Evolutionary conservation across 2,888 invertebrate species (phyloP).

Genomic region (Didymodactylos carnosus): DNA sequence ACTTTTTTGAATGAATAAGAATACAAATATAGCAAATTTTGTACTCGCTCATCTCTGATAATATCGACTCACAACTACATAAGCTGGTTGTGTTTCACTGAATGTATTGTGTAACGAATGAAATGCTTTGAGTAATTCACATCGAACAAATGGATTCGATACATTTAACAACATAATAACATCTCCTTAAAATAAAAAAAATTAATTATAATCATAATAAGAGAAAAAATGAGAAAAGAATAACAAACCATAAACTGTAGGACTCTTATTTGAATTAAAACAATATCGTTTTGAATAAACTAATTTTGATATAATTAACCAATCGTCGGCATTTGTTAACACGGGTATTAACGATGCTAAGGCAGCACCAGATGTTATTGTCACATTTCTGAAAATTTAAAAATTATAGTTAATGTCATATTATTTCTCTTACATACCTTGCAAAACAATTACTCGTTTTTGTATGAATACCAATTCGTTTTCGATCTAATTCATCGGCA

Average conservation of each 20-base stretch:
- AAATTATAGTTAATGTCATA: not conserved
- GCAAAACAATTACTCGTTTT: not conserved
- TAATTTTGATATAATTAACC: not conserved
- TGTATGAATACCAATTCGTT: not conserved
- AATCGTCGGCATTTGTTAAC: not conserved
- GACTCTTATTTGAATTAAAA: too few relatives aligned
- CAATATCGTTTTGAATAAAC: not conserved
- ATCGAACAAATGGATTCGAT: not conserved
- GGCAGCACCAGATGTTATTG: not conserved
- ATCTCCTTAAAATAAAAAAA: not conserved
- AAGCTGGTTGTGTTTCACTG: not conserved
- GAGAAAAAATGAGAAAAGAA: not conserved
- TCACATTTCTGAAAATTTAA: not conserved
- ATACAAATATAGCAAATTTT: too few relatives aligned
- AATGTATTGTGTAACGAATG: not conserved
- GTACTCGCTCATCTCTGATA: too few relatives aligned
- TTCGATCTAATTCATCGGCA: not conserved
- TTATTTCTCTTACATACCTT: not conserved
- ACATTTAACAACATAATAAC: not conserved
- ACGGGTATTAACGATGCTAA: not conserved
- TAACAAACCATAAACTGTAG: not conserved
- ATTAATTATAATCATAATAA: not conserved
- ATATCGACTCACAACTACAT: not conserved
- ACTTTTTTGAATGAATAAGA: too few relatives aligned
- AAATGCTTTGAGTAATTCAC: not conserved